Base-by-base conservation (phyloP, 1,140 invertebrate species). In the Trypoxylus dichotomus region DNA sequence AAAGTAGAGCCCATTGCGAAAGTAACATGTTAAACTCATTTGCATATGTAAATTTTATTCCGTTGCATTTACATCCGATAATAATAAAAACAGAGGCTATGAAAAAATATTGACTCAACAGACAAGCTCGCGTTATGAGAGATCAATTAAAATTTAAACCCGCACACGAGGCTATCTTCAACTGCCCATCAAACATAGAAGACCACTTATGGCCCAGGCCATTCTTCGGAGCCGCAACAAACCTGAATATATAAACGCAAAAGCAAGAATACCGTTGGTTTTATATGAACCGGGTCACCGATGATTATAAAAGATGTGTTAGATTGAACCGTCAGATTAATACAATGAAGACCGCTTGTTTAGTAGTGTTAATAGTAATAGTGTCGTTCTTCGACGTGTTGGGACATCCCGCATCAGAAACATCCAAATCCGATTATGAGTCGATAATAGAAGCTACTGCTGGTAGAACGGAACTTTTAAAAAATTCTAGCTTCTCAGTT, bases 261-360 rank as follows among this genome's bases (percentile, higher is more conserved):
- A 68, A 21, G 27, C 60, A 21, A 68, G 27, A 29, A 68, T 68
- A 68, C 60, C 60, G 60, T 68, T 68, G 24, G 25, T 68, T 68
- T 25, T 68, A 68, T 68, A 68, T 68, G 60, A 68, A 68, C 60
- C 60, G 60, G 60, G 60, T 68, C 60, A 68, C 24, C 60, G 60
- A 27, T 68, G 24, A 6, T 68, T 68, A 68, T 68, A 68, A 68
- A 68, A 68, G 60, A 68, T 68, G 24, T 68, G 60, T 68, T 24
- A 19, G 60, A 8, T 29, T 7, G 60, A 68, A 68, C n/a, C 1
- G 6, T 68, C 10, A 68, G 37, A 19, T 74, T 29, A 74, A 74
- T 42, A 47, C 72, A 47, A 74, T 74, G 72, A 74, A 74, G 72
- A 74, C 19, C 72, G 32, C 27, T 41, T 74, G 19, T 24, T n/a